Conservation (phyloP, 2,113 vertebrate species). For the Engraulis encrasicolus region DNA sequence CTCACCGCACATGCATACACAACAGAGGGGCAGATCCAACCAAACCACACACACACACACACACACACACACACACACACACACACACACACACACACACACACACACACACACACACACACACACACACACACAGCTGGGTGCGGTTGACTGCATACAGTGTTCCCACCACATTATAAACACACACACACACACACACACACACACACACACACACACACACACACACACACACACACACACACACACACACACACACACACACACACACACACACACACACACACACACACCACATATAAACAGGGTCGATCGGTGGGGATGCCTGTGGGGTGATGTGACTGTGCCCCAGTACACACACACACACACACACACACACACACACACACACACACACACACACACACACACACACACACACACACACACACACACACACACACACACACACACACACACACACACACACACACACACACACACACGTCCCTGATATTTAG, state of each 20-base stretch:
- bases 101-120: not conserved
- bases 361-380: not conserved
- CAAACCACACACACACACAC: not conserved
- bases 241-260: too few relatives aligned
- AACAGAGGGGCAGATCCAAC: not conserved
- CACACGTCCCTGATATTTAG: not conserved
- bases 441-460: not conserved
- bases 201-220: too few relatives aligned
- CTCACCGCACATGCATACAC: not conserved
- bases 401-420: too few relatives aligned
- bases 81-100: not conserved
- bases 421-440: too few relatives aligned
- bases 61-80: not conserved
- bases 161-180: not conserved
- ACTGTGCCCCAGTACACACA: too few relatives aligned
- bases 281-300: too few relatives aligned
- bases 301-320: conserved; percentile 1
- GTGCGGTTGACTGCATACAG: not conserved
- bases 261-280: too few relatives aligned
- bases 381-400: not conserved
- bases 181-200: too few relatives aligned
- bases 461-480: conserved; percentile 6
- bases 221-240: too few relatives aligned
- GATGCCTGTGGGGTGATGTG: conserved; percentile 4
- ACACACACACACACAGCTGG: not conserved